phyloP scores from a whole-genome alignment of 2,797 vertebrate genomes.

The Orientallactaga sibirica region DNA sequence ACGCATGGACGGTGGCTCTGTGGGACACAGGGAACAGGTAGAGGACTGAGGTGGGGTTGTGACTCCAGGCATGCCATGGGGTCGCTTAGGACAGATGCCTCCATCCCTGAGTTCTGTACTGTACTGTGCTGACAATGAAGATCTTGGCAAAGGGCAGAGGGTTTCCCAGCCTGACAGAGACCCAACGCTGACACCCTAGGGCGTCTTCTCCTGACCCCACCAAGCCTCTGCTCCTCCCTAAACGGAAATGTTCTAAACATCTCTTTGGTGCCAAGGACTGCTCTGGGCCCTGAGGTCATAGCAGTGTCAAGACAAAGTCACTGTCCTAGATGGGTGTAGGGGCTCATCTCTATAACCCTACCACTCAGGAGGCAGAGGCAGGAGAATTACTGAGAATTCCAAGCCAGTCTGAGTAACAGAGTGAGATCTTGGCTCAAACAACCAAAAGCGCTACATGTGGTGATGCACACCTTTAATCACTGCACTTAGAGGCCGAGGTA shows the following conservation, averaged over 20 bases:
- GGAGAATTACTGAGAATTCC: no score
- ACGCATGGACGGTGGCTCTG: slow-evolving; percentile 81
- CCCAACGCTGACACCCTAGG: not conserved
- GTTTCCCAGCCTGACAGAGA: not conserved
- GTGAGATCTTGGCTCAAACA: no score
- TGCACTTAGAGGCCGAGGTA: no score
- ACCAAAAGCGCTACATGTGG: no score
- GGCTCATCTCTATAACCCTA: not conserved
- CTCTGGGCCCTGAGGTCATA: not conserved
- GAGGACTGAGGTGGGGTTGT: not conserved
- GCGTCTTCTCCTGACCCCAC: not conserved
- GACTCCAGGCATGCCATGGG: not conserved
- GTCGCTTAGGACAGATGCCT: fast-evolving
- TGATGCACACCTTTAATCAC: no score
- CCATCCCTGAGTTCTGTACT: not conserved
- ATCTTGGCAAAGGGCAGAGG: not conserved
- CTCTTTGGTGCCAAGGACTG: not conserved
- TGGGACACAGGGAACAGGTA: slow-evolving; percentile 4
- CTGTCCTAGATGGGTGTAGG: not conserved
- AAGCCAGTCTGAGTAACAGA: no score
- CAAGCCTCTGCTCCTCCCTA: not conserved
- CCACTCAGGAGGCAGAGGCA: not conserved
- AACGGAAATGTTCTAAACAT: not conserved
- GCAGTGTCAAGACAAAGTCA: not conserved
- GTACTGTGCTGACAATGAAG: not conserved